Base-by-base conservation (phyloP, 2,113 vertebrate genomes). In the Mustela nigripes region DNA sequence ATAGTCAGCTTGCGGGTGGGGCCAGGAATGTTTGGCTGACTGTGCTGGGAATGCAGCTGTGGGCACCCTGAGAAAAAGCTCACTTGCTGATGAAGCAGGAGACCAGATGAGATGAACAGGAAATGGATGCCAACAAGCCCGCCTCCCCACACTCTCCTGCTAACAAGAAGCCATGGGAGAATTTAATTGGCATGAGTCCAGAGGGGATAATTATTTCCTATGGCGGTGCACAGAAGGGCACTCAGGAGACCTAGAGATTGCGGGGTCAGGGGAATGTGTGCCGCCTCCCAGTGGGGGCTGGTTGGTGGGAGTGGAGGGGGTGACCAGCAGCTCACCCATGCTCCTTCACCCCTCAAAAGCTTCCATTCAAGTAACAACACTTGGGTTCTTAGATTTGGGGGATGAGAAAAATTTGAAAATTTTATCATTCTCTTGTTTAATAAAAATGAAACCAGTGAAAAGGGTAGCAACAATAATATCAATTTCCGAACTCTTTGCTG, bases 151-250 rank as follows among this genome's bases (percentile, higher is more conserved):
- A 19, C 82, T 56, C 90, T 78, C 69, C 71, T 21, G 69, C 93
- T 97, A 95, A 97, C 80, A 73, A 94, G 94, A 81, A 92, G 65
- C 92, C 97, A 93, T 96, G 94, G 95, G 98, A 98, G 95, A 98
- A 97, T 96, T 80, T 98, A 82, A 96, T 21, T 96, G 97, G 97
- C 60, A 0, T 5, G 42, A 56, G 63, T 94, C 97, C 98, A 98
- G 92, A 62, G 88, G 85, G 96, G 53, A 67, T 95, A 94, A 96
- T 98, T 96, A 97, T 87, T 96, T 97, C 97, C 71, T 36, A 90
- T 4, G 10, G 62, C 69, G 45, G 84, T 45, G 71, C 42, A 83
- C 33, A 92, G 92, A 90, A 92, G 92, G 53, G 90, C 80, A 9
- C 94, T 89, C 15, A 4, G 81, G 90, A 94, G 83, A 73, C 80